Evolutionary conservation across 1,140 invertebrate species (phyloP).

Genomic region (Brachionus rotundiformis): DNA sequence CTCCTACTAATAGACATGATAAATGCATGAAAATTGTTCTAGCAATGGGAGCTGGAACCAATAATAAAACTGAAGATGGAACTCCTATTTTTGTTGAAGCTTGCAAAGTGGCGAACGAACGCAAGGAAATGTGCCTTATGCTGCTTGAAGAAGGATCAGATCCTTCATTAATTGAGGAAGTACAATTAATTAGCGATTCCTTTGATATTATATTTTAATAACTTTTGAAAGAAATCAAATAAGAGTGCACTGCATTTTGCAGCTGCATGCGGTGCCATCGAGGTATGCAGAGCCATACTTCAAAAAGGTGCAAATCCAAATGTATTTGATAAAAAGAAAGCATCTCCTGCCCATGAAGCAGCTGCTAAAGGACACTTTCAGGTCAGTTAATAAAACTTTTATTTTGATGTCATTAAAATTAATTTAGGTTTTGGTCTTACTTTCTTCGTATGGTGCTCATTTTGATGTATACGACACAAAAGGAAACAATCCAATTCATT

Average conservation of each 20-base stretch:
- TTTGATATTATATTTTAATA: neutral
- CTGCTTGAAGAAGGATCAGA: slow-evolving; percentile 61
- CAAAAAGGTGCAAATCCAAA: slow-evolving; percentile 59
- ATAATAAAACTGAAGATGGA: slow-evolving; percentile 60
- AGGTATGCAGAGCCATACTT: slow-evolving; percentile 60
- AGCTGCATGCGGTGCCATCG: slow-evolving; percentile 58
- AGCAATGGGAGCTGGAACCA: slow-evolving; percentile 60
- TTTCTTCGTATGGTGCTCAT: slow-evolving; percentile 62
- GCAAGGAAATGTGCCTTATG: slow-evolving; percentile 60
- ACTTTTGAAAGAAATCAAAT: slow-evolving; percentile 51
- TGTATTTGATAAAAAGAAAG: slow-evolving; percentile 57
- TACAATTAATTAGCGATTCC: slow-evolving; percentile 51
- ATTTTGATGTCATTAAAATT: neutral
- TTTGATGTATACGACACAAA: slow-evolving; percentile 61
- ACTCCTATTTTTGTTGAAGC: slow-evolving; percentile 60
- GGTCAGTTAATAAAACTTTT: neutral
- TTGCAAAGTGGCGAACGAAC: slow-evolving; percentile 62
- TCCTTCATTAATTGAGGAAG: slow-evolving; percentile 60
- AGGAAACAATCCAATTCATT: slow-evolving; percentile 60
- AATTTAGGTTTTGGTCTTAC: slow-evolving; percentile 51
- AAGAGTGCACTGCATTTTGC: slow-evolving; percentile 63
- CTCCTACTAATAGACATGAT: slow-evolving; percentile 60
- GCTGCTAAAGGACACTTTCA: slow-evolving; percentile 58
- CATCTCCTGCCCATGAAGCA: slow-evolving; percentile 61
- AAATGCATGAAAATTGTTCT: slow-evolving; percentile 61